These are phyloP conservation scores for Falco rusticolus DNA, from an alignment of 2,797 vertebrate genomes.

Conservation along the genomic window DNA sequence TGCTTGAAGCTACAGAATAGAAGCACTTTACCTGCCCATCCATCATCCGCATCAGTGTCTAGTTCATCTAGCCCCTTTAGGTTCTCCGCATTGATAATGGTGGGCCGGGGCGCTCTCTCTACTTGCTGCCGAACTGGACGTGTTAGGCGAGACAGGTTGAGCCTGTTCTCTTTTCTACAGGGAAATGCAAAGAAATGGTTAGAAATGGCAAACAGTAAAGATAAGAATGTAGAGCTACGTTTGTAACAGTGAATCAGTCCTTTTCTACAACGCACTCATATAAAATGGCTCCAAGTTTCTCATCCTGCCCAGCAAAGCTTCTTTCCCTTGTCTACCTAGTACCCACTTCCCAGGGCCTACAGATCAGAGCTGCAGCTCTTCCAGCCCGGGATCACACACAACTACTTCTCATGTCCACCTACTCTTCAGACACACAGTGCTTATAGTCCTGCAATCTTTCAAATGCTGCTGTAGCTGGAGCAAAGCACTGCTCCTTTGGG, in stretches of 20 bases:
- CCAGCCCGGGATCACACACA: not conserved
- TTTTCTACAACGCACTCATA: not conserved
- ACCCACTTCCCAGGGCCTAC: not conserved
- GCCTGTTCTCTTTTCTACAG: slow-evolving; percentile 86
- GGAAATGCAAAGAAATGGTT: not conserved
- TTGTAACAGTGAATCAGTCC: not conserved
- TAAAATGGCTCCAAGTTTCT: not conserved
- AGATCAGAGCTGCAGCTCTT: not conserved
- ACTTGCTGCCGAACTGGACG: slow-evolving; percentile 87
- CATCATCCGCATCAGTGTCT: slow-evolving; percentile 93
- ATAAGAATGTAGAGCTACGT: not conserved
- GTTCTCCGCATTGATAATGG: slow-evolving; percentile 96
- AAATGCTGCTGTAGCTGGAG: not conserved
- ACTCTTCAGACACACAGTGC: not conserved
- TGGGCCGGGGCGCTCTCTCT: slow-evolving; percentile 86
- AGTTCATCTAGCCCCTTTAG: slow-evolving; percentile 96
- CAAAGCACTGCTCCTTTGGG: not conserved
- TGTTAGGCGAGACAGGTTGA: slow-evolving; percentile 75
- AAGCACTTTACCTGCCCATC: slow-evolving; percentile 86
- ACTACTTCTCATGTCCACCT: not conserved
- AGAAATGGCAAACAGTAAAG: not conserved
- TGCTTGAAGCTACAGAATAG: not conserved
- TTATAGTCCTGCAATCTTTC: not conserved
- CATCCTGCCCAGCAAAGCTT: not conserved
- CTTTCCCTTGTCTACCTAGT: not conserved